Base-by-base conservation (phyloP, 1,140 invertebrate species). In the Orussus abietinus region DNA sequence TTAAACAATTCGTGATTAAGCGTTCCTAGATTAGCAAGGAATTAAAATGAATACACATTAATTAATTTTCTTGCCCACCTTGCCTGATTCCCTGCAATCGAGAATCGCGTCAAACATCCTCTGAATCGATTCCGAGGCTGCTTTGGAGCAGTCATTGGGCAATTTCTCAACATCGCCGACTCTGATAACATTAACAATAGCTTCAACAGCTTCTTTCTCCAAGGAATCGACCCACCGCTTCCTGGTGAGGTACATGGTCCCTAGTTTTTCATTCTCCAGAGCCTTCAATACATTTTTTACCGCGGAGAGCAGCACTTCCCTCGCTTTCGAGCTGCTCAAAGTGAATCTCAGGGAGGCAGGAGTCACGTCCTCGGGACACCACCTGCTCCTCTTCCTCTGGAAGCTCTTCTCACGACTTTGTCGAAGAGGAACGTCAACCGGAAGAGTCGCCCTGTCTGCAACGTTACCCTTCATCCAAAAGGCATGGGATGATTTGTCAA, bases 141-240 rank as follows among this genome's bases (percentile, higher is more conserved):
- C 34, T 6, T 17, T 20, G 11, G 11, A 19, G 18, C 34, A 36
- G n/a, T 15, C 17, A 36, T 20, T 36, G 15, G 15, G 18, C 7
- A 15, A 15, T 9, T n/a, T 36, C 21, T 36, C 34, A 12, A 19
- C 18, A 6, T 36, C 13, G 11, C 17, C 15, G 9, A 18, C 15
- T 9, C 21, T 19, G 18, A 36, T 19, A n/a, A 36, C 9, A 17
- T 4, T 36, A 6, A 36, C 34, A n/a, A 36, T n/a, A 17, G 34
- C 18, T 19, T 36, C 13, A 10, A 36, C 18, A 12, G 12, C 34
- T 20, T 36, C 34, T 19, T 36, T 15, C 34, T 36, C 12, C 18
- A 36, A 11, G 21, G 34, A 36, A 9, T 9, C 18, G 13, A 19
- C 15, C 34, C 34, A 36, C 7, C 12, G 17, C 14, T 14, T 2